Evolutionary conservation across 2,797 vertebrate genomes (phyloP).

Genomic region (Sparidentex hasta): DNA sequence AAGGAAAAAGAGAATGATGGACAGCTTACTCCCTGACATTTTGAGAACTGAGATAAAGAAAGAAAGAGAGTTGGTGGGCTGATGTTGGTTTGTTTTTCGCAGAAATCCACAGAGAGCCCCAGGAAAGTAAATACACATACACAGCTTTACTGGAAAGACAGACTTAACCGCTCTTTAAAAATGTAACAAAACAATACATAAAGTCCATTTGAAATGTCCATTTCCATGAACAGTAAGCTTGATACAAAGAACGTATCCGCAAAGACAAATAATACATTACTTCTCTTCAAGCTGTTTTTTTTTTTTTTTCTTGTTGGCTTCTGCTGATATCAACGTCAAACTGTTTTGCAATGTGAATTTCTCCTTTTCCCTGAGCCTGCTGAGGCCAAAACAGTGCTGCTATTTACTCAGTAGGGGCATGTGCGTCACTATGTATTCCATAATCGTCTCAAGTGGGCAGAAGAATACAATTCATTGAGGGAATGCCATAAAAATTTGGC

Average conservation of each 20-base stretch:
- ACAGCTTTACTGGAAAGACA: slow-evolving; percentile 3
- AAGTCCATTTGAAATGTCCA: background rate
- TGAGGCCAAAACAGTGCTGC: slow-evolving; percentile 44
- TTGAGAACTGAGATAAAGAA: slow-evolving; percentile 49
- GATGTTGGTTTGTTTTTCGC: slow-evolving; percentile 40
- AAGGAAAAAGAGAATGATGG: slow-evolving; percentile 57
- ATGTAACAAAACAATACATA: slow-evolving; percentile 8
- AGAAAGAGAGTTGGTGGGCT: slow-evolving; percentile 47
- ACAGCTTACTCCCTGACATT: slow-evolving; percentile 64
- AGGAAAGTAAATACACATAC: slow-evolving; percentile 8
- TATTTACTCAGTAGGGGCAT: slow-evolving; percentile 49
- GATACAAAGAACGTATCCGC: slow-evolving; percentile 12
- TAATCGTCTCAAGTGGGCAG: slow-evolving; percentile 46
- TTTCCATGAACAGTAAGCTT: slow-evolving; percentile 16
- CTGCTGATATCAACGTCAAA: slow-evolving; percentile 12
- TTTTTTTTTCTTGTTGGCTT: slow-evolving; percentile 9
- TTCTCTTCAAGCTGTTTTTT: background rate
- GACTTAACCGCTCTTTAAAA: slow-evolving; percentile 1
- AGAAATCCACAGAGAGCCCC: slow-evolving; percentile 28
- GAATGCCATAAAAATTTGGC: slow-evolving; percentile 29
- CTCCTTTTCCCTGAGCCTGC: slow-evolving; percentile 31
- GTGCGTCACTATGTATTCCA: slow-evolving; percentile 41
- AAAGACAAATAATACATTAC: slow-evolving; percentile 26
- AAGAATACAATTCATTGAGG: slow-evolving; percentile 43
- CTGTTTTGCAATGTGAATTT: slow-evolving; percentile 39